phyloP scores from a whole-genome alignment of 1,140 invertebrate species.

The Papilio polyxenes region DNA sequence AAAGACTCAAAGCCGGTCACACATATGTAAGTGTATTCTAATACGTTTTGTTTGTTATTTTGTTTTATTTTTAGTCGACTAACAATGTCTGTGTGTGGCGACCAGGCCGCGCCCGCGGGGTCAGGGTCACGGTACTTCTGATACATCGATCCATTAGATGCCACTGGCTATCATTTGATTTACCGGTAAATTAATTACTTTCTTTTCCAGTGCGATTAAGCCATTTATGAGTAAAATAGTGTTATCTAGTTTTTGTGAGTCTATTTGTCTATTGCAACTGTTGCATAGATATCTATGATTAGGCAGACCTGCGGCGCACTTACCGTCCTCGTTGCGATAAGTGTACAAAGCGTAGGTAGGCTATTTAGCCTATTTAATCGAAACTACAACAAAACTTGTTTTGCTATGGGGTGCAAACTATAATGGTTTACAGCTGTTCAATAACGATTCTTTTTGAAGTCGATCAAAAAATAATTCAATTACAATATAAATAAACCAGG shows the following conservation, averaged over 20 bases:
- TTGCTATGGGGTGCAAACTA: no score
- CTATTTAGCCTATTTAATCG: no score
- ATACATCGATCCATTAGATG: background rate
- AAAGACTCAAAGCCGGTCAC: no score
- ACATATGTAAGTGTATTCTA: no score
- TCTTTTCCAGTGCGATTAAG: no score
- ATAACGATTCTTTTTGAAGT: background rate
- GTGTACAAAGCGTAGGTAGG: no score
- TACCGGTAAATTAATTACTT: background rate
- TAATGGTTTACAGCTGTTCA: no score
- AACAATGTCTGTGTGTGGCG: background rate
- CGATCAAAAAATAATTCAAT: background rate
- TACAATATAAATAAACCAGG: background rate
- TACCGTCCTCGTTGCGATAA: background rate
- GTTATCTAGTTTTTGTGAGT: background rate
- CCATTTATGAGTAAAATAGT: no score
- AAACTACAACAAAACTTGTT: no score
- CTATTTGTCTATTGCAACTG: background rate
- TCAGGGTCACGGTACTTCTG: background rate
- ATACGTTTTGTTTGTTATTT: background rate
- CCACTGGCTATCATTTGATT: no score
- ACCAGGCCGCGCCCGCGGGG: background rate
- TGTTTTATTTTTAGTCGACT: background rate
- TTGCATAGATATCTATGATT: background rate
- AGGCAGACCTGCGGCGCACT: background rate